A percentile compares a stretch with the other conserved stretches of the same genome.
phyloP scores from a whole-genome alignment of 2,113 vertebrate species.

The Pungitius pungitius region DNA sequence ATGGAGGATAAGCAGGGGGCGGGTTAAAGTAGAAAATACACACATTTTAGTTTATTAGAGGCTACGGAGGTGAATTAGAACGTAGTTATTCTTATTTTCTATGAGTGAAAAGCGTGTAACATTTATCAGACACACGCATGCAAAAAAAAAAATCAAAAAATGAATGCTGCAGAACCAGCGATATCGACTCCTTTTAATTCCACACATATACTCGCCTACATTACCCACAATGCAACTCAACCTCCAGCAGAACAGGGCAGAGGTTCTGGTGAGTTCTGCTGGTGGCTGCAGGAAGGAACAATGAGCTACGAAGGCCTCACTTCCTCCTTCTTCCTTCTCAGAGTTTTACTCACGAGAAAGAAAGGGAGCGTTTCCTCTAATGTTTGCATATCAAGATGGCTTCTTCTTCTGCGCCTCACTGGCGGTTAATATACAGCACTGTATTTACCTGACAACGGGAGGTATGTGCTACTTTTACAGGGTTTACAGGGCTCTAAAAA shows the following conservation, averaged over 20 bases:
- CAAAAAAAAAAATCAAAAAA: not conserved
- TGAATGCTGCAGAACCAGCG: not conserved
- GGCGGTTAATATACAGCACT: not conserved
- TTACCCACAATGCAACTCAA: conserved; percentile 4
- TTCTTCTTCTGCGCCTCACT: not conserved
- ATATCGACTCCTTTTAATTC: not conserved
- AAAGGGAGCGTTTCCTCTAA: too few relatives aligned
- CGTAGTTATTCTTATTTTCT: not conserved
- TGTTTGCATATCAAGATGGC: not conserved
- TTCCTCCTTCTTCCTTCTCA: not conserved
- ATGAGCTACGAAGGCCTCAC: not conserved
- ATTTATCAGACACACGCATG: not conserved
- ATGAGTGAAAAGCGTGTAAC: not conserved
- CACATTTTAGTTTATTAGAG: not conserved
- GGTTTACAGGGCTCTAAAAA: too few relatives aligned
- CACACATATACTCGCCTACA: not conserved
- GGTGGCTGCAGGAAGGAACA: not conserved
- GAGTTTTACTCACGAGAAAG: too few relatives aligned
- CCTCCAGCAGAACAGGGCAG: not conserved
- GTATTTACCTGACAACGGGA: too few relatives aligned
- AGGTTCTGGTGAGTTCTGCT: not conserved
- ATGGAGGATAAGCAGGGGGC: not conserved
- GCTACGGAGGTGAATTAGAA: not conserved
- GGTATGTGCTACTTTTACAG: too few relatives aligned
- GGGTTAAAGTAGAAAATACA: not conserved